phyloP scores from a whole-genome alignment of 2,888 invertebrate genomes.

The Harmothoe impar region DNA sequence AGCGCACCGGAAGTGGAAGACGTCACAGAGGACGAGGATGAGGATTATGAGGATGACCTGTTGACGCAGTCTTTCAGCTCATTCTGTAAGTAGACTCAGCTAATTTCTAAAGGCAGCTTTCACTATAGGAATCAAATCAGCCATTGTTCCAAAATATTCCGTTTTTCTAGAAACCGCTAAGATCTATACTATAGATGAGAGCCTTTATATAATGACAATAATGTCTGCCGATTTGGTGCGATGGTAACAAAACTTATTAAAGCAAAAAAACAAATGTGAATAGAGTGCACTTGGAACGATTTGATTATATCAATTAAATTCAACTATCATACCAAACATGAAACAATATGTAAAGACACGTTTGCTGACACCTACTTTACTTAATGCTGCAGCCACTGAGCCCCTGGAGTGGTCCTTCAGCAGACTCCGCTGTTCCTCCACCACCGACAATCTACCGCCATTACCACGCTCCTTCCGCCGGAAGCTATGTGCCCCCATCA shows the following conservation, averaged over 20 bases:
- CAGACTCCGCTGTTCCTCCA: conserved; percentile 16
- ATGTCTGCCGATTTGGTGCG: too few species aligned
- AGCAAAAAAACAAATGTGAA: too few species aligned
- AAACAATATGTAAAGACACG: too few species aligned
- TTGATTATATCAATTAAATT: too few species aligned
- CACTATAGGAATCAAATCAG: neutral
- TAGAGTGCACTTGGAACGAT: too few species aligned
- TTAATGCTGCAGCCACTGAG: neutral
- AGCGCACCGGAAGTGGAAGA: neutral
- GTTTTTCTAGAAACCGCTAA: too few species aligned
- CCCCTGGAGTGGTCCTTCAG: conserved; percentile 56
- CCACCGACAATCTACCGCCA: conserved; percentile 39
- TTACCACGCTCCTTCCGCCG: conserved; percentile 20
- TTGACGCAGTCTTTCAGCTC: conserved; percentile 57
- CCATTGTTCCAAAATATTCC: too few species aligned
- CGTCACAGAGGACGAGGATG: conserved; percentile 21
- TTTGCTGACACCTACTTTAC: neutral
- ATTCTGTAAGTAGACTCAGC: conserved; percentile 58
- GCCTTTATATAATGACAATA: too few species aligned
- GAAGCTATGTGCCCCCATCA: conserved; percentile 41
- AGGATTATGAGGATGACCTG: conserved; percentile 42
- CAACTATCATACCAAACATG: too few species aligned
- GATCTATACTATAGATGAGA: too few species aligned
- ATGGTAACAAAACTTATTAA: too few species aligned
- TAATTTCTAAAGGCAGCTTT: too few species aligned